Base-by-base conservation (phyloP, 2,888 invertebrate genomes). In the Lordiphosa fenestrarum region DNA sequence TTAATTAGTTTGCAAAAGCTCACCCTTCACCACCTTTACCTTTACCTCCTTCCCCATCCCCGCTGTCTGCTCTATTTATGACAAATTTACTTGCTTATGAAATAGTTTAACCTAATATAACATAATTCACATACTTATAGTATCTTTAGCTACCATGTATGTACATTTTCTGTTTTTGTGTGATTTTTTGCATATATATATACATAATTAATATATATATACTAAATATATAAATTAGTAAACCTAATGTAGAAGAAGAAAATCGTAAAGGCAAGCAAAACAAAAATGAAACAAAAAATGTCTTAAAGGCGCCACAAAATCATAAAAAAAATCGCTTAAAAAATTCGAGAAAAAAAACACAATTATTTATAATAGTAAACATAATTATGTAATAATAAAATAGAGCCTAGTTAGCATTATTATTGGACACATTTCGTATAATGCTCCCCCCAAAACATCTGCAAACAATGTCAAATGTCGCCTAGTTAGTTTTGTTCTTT, bases 351-450 rank as follows among this genome's bases (percentile, higher is more conserved):
- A 36, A 37, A 30, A 36, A 42, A 53, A 35, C 2, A 63, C 36
- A 48, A 35, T 63, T 67, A 67, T 58, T 63, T 69, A 67, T 63
- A 65, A 67, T 33, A 41, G 53, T 38, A 64, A 39, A 25, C 40
- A 47, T 52, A 51, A 64, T 39, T 48, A 19, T 21, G 33, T 47
- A 53, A 53, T 54, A 53, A 41, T 54, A 30, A 30, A 9, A 30
- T 30, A 47, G 59, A 71, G 61, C 50, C 84, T 77, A 77, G 77
- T 78, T 78, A 78, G 77, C 75, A 84, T 84, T 78, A 82, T 78
- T 84, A 49, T 77, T 61, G 66, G 76, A 73, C 72, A 75, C 69
- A 69, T 82, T 30, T 9, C 9, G 70, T 47, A 71, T 73, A 77
- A 77, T 65, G 50, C 57, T 46, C 54, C 63, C 39, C 33, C 59